Base-by-base conservation (phyloP, 2,888 invertebrate species). In the Anorthoa munda region DNA sequence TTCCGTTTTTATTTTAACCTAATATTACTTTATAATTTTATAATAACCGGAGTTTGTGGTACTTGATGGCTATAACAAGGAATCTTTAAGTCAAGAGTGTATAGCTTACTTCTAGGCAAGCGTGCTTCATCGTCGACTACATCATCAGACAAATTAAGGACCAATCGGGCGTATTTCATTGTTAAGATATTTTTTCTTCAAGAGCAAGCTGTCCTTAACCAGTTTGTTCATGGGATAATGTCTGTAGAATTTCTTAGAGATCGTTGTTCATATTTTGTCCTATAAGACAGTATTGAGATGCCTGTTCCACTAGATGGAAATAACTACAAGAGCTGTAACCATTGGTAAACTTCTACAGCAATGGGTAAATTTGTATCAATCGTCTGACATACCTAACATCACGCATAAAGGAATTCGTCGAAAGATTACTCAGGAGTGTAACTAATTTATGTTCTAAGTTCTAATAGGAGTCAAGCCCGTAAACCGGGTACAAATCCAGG, bases 211-310 rank as follows among this genome's bases (percentile, higher is more conserved):
- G 26, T 61, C 4, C 23, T 31, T 73, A 21, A n/a, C n/a, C 21
- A 56, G 21, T 15, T 67, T 66, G 59, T 59, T 68, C 7, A 26
- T 9, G 26, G 9, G 7, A 31, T 23, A 51, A 26, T 26, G 4
- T 60, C 39, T n/a, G 3, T 39, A 66, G 58, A 48, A 48, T 59
- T 67, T 77, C n/a, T 15, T 13, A 75, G 50, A n/a, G 59, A 45
- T 26, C 2, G 15, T 46, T 23, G 17, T 21, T 39, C 0, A 2
- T 50, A 17, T 46, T 51, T 45, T 46, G 23, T 58, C 21, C n/a
- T n/a, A 11, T 21, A 11, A 45, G 21, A 15, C 3, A 4, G 21
- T 18, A 26, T 56, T 0, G 7, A 26, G 23, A 39, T 75, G 18
- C 12, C 12, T 39, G 39, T 45, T n/a, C 1, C 0, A 50, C 4